A percentile compares a stretch with the other conserved stretches of the same genome.
Evolutionary conservation across 2,888 invertebrate genomes (phyloP).

Genomic region (Antitype chi): DNA sequence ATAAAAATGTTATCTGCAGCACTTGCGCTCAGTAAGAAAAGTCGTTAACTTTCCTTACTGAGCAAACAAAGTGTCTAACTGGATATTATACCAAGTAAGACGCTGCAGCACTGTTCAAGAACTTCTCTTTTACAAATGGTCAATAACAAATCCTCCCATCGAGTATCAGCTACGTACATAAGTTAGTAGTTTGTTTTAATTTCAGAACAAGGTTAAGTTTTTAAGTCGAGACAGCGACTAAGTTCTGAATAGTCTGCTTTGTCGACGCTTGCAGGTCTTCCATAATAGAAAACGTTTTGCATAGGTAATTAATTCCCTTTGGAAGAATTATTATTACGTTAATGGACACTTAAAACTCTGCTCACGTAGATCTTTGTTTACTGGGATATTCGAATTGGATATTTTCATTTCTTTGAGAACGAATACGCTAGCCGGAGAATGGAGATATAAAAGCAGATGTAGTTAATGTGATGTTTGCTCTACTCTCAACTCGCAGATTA

Average conservation of each 20-base stretch:
- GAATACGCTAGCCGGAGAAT: constrained; percentile 15
- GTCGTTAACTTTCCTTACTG: constrained; percentile 8
- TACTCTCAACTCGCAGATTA: constrained; percentile 14
- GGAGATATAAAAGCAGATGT: constrained; percentile 29
- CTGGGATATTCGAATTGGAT: constrained; percentile 41
- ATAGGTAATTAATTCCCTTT: constrained; percentile 76
- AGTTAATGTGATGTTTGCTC: constrained; percentile 28
- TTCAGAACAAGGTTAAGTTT: constrained; percentile 71
- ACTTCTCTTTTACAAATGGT: constrained; percentile 31
- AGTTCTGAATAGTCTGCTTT: constrained; percentile 74
- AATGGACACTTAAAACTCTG: constrained; percentile 63
- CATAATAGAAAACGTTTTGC: constrained; percentile 79
- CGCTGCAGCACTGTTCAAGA: constrained; percentile 29
- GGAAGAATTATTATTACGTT: constrained; percentile 65
- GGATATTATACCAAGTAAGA: constrained; percentile 36
- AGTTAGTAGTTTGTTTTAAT: constrained; percentile 61
- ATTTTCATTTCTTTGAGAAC: constrained; percentile 48
- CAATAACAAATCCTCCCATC: constrained; percentile 34
- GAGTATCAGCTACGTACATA: constrained; percentile 34
- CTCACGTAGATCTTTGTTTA: constrained; percentile 54
- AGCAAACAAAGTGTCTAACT: constrained; percentile 36
- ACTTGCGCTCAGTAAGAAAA: neutral
- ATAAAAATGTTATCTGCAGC: constrained; percentile 28
- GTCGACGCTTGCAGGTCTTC: constrained; percentile 67
- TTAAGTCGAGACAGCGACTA: constrained; percentile 70